Base-by-base conservation (phyloP, 2,797 vertebrate genomes). In the Crocidura indochinensis region DNA sequence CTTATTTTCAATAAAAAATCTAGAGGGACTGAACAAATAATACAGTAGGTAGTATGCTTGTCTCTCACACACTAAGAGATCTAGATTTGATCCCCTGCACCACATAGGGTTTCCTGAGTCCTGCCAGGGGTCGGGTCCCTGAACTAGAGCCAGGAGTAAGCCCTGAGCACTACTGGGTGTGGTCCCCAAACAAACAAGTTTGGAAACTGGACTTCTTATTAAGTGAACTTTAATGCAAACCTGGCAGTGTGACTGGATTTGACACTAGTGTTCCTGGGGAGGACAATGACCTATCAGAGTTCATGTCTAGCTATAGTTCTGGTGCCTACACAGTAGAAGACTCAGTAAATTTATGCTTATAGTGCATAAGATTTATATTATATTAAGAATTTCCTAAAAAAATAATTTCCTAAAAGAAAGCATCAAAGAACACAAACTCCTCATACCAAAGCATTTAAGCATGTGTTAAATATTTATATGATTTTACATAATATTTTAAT, bases 321-420 rank as follows among this genome's bases (percentile, higher is more conserved):
- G 46, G 51, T 68, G 19, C 76, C 44, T 38, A 76, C 8, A 84
- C 22, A 84, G 2, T 15, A 44, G 27, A 22, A 10, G 14, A 2
- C 22, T 88, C 27, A 73, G 47, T 62, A 29, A 68, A 46, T 88
- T 29, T 76, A 10, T 68, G 51, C 1, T 86, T n/a, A 46, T 10
- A 6, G 8, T 29, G 82, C n/a, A 65, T 93, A 86, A 89, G 4
- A 90, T 76, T 83, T 79, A 31, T 26, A 73, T 44, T 84, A 19
- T 17, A 62, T 60, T 84, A 87, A 8, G 38, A 44, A 29, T 68
- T 65, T 38, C 5, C 26, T 77, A 1, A 44, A 90, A 68, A 12
- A 49, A 74, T 38, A 44, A 29, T 68, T 65, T 38, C 5, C 26
- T 77, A 1, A 44, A 90, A 68, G 17, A 49, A 74, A 87, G 47